Evolutionary conservation across 2,888 invertebrate species (phyloP), one percentile per base, ranked within the genome.

Genomic region (Trypoxylon attenuatum): DNA sequence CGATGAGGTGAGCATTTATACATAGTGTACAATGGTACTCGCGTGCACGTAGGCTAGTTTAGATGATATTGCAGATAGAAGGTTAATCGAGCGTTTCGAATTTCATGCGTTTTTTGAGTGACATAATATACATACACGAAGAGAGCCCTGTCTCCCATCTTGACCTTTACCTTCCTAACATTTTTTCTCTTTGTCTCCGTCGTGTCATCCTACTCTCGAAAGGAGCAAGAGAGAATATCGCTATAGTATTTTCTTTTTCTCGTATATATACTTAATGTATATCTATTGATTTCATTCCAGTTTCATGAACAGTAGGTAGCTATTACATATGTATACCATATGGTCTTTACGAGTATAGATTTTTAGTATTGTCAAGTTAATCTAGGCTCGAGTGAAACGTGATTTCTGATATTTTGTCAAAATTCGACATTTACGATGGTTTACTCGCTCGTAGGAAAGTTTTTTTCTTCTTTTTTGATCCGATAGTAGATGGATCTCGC

Each of bases 1-100:
- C 5, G 33, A 33, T 33, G 13, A 10, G 4, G 33, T 33, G 33
- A 5, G 33, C 10, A 33, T 10, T 16, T 42, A 51, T 25, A 45
- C 33, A 22, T 58, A 57, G 45, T 59, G 27, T 55, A 41, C 54
- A 51, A 41, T 39, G 41, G 43, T 33, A 55, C 38, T 25, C 46
- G 53, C 56, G 59, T 59, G 66, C 69, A 69, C 64, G 60, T 55
- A 64, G 64, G 57, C 54, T 73, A 71, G 60, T 51, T 23, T 73
- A 74, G 71, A 69, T 39, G 29, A 74, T 43, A 52, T 59, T 42
- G 49, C 60, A 42, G 57, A 54, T 69, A 66, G 64, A 61, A 47
- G 39, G 63, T 45, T 52, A 62, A 62, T 53, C 50, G 46, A n/a
- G n/a, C 59, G 51, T 45, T n/a, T 52, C 18, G 50, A 61, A 47